These are phyloP conservation scores for Caranx ignobilis DNA, from an alignment of 2,113 vertebrate genomes.

Conservation along the genomic window DNA sequence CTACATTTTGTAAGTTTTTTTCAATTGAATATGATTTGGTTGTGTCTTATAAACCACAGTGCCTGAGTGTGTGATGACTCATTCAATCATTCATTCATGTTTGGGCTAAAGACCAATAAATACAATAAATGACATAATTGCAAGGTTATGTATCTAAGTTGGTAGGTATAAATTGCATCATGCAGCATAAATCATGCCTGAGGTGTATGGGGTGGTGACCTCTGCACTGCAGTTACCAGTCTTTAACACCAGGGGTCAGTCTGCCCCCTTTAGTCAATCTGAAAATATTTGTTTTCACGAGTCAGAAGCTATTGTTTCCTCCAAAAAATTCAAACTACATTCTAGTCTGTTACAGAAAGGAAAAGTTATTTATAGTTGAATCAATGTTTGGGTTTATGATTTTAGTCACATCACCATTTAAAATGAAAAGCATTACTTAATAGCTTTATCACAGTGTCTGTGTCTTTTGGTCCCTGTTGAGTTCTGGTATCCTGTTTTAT, in stretches of 20 bases:
- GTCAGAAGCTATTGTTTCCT: not conserved
- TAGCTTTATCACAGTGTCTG: too few relatives aligned
- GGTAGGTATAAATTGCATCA: not conserved
- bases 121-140: not conserved
- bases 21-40: too few relatives aligned
- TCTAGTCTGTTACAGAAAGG: too few relatives aligned
- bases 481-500: too few relatives aligned
- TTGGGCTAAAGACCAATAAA: not conserved
- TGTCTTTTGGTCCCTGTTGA: too few relatives aligned
- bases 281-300: not conserved
- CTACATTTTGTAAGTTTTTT: too few relatives aligned
- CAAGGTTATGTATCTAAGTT: not conserved
- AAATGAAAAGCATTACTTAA: too few relatives aligned
- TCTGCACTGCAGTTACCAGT: slow-evolving; percentile 18
- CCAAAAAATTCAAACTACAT: too few relatives aligned
- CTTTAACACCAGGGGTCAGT: slow-evolving; percentile 7
- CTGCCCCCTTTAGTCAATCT: not conserved
- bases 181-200: not conserved
- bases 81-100: not conserved
- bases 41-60: too few relatives aligned
- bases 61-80: too few relatives aligned
- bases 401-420: not conserved
- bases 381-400: not conserved
- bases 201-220: not conserved
- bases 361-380: not conserved